A percentile compares a stretch with the other conserved stretches of the same genome.
Conservation (phyloP, 1,140 invertebrate species). For the Tetraneura akinire region DNA sequence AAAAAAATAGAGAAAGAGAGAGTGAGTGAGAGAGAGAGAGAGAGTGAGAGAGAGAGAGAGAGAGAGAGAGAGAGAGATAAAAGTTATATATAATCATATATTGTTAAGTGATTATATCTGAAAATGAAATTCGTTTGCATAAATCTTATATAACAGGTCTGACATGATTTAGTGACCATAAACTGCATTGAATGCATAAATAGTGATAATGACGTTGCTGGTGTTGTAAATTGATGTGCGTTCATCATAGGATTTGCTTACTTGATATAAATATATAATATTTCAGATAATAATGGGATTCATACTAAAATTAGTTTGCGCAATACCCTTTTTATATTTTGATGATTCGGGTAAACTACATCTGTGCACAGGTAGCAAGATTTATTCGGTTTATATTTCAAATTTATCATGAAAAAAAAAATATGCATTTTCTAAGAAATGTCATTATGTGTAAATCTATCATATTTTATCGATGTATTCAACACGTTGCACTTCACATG, state of each 20-base stretch:
- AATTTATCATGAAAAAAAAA: neutral
- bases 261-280: too few species aligned
- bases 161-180: neutral
- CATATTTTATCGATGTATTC: neutral
- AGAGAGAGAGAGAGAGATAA: too few species aligned
- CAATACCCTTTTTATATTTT: neutral
- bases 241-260: conserved; percentile 27
- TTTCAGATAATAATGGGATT: neutral
- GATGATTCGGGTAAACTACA: neutral
- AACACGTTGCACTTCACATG: neutral
- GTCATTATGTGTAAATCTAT: neutral
- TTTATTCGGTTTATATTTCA: neutral
- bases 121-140: neutral
- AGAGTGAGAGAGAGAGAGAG: too few species aligned
- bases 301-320: neutral
- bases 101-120: neutral
- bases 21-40: too few species aligned
- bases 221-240: neutral
- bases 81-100: too few species aligned
- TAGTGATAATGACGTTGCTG: neutral
- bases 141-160: neutral
- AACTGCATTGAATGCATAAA: conserved; percentile 25
- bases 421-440: neutral
- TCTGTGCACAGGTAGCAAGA: too few species aligned
- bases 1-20: too few species aligned